Base-by-base conservation (phyloP, 2,797 vertebrate genomes). In the Xenentodon cancila region DNA sequence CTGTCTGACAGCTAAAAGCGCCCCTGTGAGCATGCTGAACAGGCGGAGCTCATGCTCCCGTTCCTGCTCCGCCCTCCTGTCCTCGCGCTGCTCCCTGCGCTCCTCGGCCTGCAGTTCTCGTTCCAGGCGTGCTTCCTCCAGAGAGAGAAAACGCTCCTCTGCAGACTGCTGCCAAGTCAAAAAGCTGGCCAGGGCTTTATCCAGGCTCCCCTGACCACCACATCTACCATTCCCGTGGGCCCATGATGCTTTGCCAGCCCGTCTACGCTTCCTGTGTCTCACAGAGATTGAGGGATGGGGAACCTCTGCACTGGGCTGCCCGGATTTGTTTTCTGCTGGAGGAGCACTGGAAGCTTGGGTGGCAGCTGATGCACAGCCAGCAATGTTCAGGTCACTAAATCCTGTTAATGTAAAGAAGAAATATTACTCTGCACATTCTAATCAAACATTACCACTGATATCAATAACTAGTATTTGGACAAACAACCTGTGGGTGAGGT, bases 1-100 rank as follows among this genome's bases (percentile, higher is more conserved):
- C 52, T 85, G 84, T 25, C 75, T 73, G 68, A 88, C 71, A 59
- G 93, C 50, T 64, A 77, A 85, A 84, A 94, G 40, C 30, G 89
- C 87, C 79, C 92, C 94, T 0, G 93, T 92, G 21, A 96, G 94
- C 75, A 97, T 85, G 16, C 89, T 90, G 77, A 96, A 94, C 75
- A 95, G 92, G 54, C 92, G 94, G 20, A 95, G 91, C 81, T 96
- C 94, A 0, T 96, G 93, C 40, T 95, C 92, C 6, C 93, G 90
- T 65, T 96, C 94, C 82, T 93, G 89, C 42, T 94, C 92, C 0
- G 93, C 90, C 44, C 95, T 89, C 15, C 87, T 91, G 72, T 90
- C 95, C 77, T 98, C 96, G 75, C 92, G 80, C 8, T 92, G 92
- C 64, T 95, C 89, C 51, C 95, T 87, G 0, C 94, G 89, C 78